Percentiles rank a stretch among this genome's conserved stretches.
phyloP scores from a whole-genome alignment of 2,113 vertebrate species.

The Rhodinocichla rosea region DNA sequence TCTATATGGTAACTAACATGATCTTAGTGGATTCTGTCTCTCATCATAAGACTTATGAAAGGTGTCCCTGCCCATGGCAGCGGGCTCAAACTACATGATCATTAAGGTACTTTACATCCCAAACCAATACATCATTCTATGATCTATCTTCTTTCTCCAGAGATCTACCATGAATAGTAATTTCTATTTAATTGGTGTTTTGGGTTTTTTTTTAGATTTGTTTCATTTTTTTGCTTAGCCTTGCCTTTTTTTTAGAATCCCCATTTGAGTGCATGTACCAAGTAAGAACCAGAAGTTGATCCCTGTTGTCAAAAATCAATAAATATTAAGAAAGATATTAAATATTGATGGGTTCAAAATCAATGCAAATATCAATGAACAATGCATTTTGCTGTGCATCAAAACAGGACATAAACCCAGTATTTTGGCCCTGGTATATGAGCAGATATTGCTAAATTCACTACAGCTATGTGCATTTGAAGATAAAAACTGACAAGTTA shows the following conservation, averaged over 20 bases:
- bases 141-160: background rate
- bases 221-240: background rate
- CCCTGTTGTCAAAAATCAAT: background rate
- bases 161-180: background rate
- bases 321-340: background rate
- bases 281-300: background rate
- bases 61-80: background rate
- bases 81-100: background rate
- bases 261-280: background rate
- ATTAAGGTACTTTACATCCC: background rate
- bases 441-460: background rate
- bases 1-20: fast-evolving
- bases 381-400: background rate
- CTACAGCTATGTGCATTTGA: background rate
- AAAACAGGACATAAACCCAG: background rate
- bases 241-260: background rate
- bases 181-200: background rate
- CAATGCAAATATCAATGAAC: background rate
- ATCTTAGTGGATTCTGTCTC: background rate
- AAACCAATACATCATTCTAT: background rate
- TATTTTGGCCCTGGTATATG: background rate
- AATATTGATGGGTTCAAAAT: background rate
- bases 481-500: background rate
- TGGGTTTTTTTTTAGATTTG: background rate
- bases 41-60: background rate